phyloP scores from a whole-genome alignment of 2,113 vertebrate genomes.

The Lagopus leucura region DNA sequence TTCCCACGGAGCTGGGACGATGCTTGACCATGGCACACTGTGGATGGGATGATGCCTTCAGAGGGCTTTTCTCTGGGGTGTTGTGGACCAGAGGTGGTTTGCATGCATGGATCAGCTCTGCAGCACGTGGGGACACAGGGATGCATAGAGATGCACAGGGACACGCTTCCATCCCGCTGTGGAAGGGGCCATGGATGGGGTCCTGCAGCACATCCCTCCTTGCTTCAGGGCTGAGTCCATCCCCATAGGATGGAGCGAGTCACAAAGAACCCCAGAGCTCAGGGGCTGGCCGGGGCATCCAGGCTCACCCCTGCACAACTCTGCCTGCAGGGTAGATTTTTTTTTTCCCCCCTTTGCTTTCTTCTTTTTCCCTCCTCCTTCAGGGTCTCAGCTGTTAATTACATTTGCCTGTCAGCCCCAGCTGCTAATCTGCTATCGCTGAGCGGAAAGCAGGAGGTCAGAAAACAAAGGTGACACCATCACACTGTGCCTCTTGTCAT shows the following conservation, averaged over 20 bases:
- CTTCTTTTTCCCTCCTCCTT: neutral
- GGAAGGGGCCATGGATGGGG: neutral
- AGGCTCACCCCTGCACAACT: neutral
- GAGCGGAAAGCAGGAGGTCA: slow-evolving; percentile 64
- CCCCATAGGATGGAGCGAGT: neutral
- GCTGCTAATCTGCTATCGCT: slow-evolving; percentile 71
- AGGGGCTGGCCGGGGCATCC: neutral
- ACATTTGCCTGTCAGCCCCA: slow-evolving; percentile 67
- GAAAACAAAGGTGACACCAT: slow-evolving; percentile 76
- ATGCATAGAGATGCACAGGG: neutral
- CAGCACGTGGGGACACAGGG: neutral
- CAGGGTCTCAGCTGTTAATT: slow-evolving; percentile 79
- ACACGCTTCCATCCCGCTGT: neutral
- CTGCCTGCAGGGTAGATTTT: slow-evolving; percentile 24
- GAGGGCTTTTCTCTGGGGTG: neutral
- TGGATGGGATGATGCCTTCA: neutral
- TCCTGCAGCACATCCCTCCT: neutral
- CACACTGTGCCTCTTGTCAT: slow-evolving; percentile 70
- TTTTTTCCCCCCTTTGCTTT: neutral
- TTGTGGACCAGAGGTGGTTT: neutral
- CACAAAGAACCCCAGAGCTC: neutral
- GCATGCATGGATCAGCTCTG: neutral
- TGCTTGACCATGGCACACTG: accelerated
- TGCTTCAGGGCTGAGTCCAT: neutral
- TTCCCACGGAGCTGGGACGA: accelerated